Conservation (phyloP, 2,888 invertebrate genomes). For the Meganola albula region DNA sequence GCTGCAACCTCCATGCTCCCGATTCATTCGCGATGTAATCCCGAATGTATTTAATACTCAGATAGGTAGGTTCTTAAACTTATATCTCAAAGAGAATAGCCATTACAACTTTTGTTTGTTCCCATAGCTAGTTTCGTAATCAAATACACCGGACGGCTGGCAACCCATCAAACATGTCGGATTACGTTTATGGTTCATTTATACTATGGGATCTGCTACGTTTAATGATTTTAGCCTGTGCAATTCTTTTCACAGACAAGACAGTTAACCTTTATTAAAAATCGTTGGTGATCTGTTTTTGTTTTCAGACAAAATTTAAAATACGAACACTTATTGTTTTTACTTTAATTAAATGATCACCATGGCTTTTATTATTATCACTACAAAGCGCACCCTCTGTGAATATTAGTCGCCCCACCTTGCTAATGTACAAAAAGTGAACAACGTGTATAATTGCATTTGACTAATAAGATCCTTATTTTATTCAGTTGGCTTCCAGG, state of each 20-base stretch:
- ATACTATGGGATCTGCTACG: conserved; percentile 66
- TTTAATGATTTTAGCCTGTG: conserved; percentile 61
- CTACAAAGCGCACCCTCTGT: conserved; percentile 37
- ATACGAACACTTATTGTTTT: conserved; percentile 3
- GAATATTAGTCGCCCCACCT: conserved; percentile 39
- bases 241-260: conserved; percentile 51
- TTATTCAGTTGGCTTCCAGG: too few relatives aligned
- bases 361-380: conserved; percentile 43
- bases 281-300: conserved; percentile 10
- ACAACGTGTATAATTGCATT: too few relatives aligned
- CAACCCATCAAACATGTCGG: conserved; percentile 63
- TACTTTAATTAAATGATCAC: conserved; percentile 23
- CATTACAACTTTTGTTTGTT: conserved; percentile 34
- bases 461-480: too few relatives aligned
- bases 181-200: conserved; percentile 69
- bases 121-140: conserved; percentile 43
- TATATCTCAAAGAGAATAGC: too few relatives aligned
- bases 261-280: conserved; percentile 43
- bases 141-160: conserved; percentile 30
- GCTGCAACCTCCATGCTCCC: too few relatives aligned
- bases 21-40: too few relatives aligned
- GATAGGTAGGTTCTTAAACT: too few relatives aligned
- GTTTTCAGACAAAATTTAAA: conserved; percentile 8
- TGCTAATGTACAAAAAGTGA: too few relatives aligned
- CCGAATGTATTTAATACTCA: too few relatives aligned